A percentile compares a stretch with the other conserved stretches of the same genome.
phyloP scores from a whole-genome alignment of 2,113 vertebrate species.

The Alaudala cheleensis region DNA sequence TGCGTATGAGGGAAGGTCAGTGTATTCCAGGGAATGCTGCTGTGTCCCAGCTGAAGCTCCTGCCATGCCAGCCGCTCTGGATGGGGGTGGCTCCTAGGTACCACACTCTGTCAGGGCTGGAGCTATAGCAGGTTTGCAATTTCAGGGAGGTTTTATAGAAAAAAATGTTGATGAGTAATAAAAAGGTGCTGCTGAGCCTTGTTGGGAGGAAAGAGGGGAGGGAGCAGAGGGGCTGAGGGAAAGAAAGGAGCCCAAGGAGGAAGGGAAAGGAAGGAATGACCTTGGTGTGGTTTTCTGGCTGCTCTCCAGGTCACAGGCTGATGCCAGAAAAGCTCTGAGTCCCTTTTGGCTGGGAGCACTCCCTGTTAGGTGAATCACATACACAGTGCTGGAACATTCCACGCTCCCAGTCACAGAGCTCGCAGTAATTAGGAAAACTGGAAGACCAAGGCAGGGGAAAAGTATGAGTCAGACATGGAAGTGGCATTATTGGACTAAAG shows the following conservation, averaged over 20 bases:
- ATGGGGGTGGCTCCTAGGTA: background rate
- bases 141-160: background rate
- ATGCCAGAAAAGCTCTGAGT: slow-evolving; percentile 42
- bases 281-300: slow-evolving; percentile 62
- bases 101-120: background rate
- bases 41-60: background rate
- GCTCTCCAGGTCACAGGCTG: slow-evolving; percentile 29
- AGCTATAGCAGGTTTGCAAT: background rate
- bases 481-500: background rate
- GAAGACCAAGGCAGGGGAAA: slow-evolving; percentile 14
- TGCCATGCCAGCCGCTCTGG: fast-evolving
- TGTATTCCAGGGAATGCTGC: background rate
- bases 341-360: slow-evolving; percentile 55
- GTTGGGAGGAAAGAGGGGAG: background rate
- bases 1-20: background rate
- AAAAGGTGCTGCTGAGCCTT: slow-evolving; percentile 33
- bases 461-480: slow-evolving; percentile 41
- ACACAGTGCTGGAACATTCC: slow-evolving; percentile 59
- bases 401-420: slow-evolving; percentile 55
- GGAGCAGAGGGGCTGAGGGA: background rate
- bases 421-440: slow-evolving; percentile 53
- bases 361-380: slow-evolving; percentile 57
- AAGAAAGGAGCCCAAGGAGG: background rate
- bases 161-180: slow-evolving; percentile 20
- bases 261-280: slow-evolving; percentile 9